A percentile compares a stretch with the other conserved stretches of the same genome.
Conservation (phyloP, 1,140 invertebrate genomes). For the Lysiphlebus fabarum region DNA sequence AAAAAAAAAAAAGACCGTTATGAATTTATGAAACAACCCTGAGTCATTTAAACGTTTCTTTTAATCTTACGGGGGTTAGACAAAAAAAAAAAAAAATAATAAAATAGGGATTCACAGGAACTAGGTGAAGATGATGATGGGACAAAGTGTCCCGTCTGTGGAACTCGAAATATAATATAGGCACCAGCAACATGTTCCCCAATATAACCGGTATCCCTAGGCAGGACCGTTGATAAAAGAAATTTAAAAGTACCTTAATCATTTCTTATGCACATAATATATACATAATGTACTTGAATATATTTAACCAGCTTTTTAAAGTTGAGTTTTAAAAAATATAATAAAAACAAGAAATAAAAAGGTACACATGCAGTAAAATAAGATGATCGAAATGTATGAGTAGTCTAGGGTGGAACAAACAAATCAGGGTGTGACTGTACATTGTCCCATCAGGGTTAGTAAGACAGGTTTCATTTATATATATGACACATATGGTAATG, state of each 20-base stretch:
- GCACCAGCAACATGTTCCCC: neutral
- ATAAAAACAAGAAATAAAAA: neutral
- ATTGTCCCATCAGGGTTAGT: conserved; percentile 32
- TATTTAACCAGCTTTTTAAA: neutral
- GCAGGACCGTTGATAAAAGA: conserved; percentile 49
- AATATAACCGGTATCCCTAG: conserved; percentile 50
- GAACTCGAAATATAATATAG: conserved; percentile 18
- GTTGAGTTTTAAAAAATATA: neutral
- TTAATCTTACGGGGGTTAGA: conserved; percentile 15
- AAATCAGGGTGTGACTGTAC: conserved; percentile 29
- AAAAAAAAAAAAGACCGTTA: conserved; percentile 35
- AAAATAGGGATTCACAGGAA: neutral
- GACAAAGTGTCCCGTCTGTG: conserved; percentile 47
- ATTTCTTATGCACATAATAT: no score
- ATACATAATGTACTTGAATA: no score
- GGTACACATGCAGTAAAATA: neutral
- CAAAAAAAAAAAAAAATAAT: neutral
- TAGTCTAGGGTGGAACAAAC: neutral
- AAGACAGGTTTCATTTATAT: conserved; percentile 52
- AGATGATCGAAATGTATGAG: neutral
- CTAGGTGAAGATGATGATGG: conserved; percentile 18
- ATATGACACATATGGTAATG: conserved; percentile 49
- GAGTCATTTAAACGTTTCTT: conserved; percentile 7
- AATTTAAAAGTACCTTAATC: neutral
- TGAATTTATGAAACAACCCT: conserved; percentile 15